phyloP scores from a whole-genome alignment of 2,113 vertebrate species.

The Catharus bicknelli region DNA sequence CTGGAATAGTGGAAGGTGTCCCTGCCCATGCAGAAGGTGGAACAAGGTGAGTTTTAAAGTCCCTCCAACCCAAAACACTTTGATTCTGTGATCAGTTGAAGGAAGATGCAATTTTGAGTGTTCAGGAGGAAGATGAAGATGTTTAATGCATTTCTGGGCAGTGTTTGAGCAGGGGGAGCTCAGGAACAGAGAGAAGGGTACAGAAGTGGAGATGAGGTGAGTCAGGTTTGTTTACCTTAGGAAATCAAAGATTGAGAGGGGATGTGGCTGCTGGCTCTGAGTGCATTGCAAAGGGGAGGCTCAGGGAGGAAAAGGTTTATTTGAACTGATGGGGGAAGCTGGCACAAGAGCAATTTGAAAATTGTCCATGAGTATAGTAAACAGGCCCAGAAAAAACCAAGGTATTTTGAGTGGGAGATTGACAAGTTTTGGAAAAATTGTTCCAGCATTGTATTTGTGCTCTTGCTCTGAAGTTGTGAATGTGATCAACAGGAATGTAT shows the following conservation, averaged over 20 bases:
- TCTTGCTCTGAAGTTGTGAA: neutral
- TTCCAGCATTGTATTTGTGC: neutral
- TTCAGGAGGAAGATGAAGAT: neutral
- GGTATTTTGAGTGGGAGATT: neutral
- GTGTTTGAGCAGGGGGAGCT: neutral
- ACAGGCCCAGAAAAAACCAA: neutral
- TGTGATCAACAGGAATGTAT: neutral
- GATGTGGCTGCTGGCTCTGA: neutral
- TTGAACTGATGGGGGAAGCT: neutral
- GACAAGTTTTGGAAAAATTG: neutral
- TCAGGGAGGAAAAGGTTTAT: neutral
- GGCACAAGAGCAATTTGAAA: neutral
- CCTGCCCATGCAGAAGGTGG: neutral
- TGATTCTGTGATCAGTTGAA: accelerated
- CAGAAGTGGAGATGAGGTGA: neutral
- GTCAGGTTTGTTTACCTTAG: neutral
- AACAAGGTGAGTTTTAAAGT: neutral
- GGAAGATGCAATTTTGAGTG: neutral
- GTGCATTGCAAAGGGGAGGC: neutral
- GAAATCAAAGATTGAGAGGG: neutral
- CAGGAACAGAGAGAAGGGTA: neutral
- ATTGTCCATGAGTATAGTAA: accelerated
- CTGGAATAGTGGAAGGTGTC: neutral
- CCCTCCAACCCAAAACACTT: neutral
- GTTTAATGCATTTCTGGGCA: neutral